phyloP scores from a whole-genome alignment of 2,888 invertebrate genomes.

The Sipha maydis region DNA sequence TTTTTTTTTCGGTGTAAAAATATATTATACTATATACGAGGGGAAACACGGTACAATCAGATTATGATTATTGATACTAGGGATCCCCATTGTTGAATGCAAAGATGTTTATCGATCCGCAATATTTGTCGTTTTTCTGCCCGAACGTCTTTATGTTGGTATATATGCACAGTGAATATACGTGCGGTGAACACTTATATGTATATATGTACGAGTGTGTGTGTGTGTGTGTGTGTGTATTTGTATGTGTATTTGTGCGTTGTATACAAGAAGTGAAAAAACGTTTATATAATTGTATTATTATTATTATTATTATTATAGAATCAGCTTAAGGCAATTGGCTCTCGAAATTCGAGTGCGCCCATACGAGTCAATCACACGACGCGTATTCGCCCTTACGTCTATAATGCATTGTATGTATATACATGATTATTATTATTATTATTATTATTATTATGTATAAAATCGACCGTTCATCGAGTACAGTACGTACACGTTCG shows the following conservation, averaged over 20 bases:
- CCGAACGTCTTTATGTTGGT: conserved; percentile 52
- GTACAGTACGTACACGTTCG: not conserved
- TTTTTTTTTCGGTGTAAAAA: conserved; percentile 45
- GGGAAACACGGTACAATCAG: conserved; percentile 53
- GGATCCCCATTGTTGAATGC: conserved; percentile 43
- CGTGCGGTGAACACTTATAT: not conserved
- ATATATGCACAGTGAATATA: not conserved
- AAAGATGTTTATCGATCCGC: conserved; percentile 60
- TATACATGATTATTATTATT: not conserved
- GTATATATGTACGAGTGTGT: too few relatives aligned
- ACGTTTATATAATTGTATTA: not conserved
- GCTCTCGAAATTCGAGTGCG: not conserved
- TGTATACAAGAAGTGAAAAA: not conserved
- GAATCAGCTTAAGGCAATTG: conserved; percentile 23
- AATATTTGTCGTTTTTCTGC: conserved; percentile 58
- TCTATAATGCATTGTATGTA: not conserved
- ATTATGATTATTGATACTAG: conserved; percentile 55
- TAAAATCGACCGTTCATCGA: not conserved
- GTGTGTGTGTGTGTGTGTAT: not conserved
- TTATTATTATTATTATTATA: not conserved
- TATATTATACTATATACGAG: conserved; percentile 22
- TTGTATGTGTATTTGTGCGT: not conserved
- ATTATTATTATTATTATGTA: not conserved
- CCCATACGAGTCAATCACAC: conserved; percentile 40
- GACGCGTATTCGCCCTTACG: not conserved